phyloP scores from a whole-genome alignment of 1,140 invertebrate species.

The Homarus americanus region DNA sequence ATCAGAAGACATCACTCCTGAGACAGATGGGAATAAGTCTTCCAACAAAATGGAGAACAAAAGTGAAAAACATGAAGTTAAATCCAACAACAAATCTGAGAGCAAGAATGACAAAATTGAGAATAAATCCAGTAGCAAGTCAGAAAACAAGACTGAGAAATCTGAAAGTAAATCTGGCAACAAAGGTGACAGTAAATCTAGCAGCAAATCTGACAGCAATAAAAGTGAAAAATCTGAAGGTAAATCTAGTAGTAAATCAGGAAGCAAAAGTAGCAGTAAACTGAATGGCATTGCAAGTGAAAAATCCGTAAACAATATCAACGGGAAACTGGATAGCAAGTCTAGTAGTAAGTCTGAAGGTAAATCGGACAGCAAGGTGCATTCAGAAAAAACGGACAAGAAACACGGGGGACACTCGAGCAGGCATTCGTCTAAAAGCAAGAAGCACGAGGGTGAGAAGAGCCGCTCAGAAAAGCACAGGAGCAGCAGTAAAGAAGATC shows the following conservation, averaged over 20 bases:
- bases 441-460: slow-evolving; percentile 37
- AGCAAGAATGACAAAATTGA: slow-evolving; percentile 35
- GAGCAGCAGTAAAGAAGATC: slow-evolving; percentile 14
- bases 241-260: slow-evolving; percentile 20
- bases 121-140: slow-evolving; percentile 19
- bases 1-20: slow-evolving; percentile 11
- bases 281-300: not conserved
- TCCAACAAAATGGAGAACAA: slow-evolving; percentile 14
- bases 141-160: slow-evolving; percentile 43
- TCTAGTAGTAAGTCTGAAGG: slow-evolving; percentile 3
- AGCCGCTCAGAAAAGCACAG: slow-evolving; percentile 28
- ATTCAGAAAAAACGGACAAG: slow-evolving; percentile 5
- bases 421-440: slow-evolving; percentile 36
- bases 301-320: not conserved
- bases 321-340: slow-evolving; percentile 12
- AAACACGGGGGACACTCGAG: slow-evolving; percentile 44
- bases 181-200: not conserved
- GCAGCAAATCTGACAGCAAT: not conserved
- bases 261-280: not conserved
- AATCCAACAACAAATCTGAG: not conserved
- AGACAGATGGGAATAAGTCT: not conserved
- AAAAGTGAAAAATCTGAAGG: slow-evolving; percentile 36
- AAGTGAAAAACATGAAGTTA: slow-evolving; percentile 36
- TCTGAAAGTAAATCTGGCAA: slow-evolving; percentile 17
- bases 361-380: slow-evolving; percentile 18